Evolutionary conservation across 1,140 invertebrate genomes (phyloP), one percentile per base, ranked within the genome.

Genomic region (Drosophila pseudoobscura): DNA sequence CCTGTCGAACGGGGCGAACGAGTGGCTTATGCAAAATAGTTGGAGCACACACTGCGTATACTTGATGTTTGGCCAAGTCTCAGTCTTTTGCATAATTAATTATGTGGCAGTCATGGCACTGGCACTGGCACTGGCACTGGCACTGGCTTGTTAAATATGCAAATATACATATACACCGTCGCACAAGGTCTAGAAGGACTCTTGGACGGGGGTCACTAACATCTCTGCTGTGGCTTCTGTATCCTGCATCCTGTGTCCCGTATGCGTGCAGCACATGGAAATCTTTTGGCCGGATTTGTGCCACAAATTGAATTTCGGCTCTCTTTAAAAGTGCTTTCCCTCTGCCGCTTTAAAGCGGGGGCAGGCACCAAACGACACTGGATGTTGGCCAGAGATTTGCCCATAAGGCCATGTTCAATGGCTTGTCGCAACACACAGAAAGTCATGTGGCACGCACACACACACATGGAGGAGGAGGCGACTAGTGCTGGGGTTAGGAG

Each of bases 71-170:
- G 73, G 53, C 49, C 62, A 58, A 51, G 43, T 52, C 74, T 65
- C 52, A 69, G 75, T 73, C 82, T 78, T 82, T 87, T 87, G 82
- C 82, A 87, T 87, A 87, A 88, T 87, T 87, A 87, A 87, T 87
- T 88, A 87, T 82, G 83, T 82, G 82, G 78, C 82, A 71, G 62
- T 63, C 78, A 64, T 20, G 20, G 20, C 24, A 26, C 24, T 24
- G 24, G 4, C 24, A 26, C 24, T 24, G 24, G 4, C 24, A 26
- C 24, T 26, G 24, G 24, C 24, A 26, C 62, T 58, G 62, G 62
- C 75, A 80, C 66, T 77, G 78, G 70, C 78, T 87, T 78, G 82
- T 87, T 87, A 87, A 78, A 82, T 87, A 87, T 87, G 82, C 83
- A 87, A 87, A 87, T 87, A 88, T 71, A 61, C 50, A 41, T 73